These are phyloP conservation scores for Hippocampus comes DNA, from an alignment of 2,113 vertebrate species.

Conservation along the genomic window DNA sequence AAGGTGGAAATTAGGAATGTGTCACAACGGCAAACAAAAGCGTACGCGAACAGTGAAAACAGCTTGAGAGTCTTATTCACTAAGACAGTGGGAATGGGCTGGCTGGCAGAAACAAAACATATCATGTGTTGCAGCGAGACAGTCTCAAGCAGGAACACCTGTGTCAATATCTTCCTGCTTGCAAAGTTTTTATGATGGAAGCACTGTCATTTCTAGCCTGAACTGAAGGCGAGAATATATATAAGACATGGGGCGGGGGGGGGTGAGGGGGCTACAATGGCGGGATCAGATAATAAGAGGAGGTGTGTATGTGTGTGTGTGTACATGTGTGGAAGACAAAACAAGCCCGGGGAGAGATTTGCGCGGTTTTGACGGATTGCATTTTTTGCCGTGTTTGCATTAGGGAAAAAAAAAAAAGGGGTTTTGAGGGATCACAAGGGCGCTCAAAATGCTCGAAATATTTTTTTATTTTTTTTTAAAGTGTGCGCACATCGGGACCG, in stretches of 20 bases:
- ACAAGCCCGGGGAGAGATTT: constrained; percentile 32
- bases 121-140: constrained; percentile 23
- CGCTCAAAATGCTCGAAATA: constrained; percentile 68
- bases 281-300: constrained; percentile 61
- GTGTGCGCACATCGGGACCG: constrained; percentile 65
- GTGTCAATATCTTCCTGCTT: constrained; percentile 33
- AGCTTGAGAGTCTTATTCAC: constrained; percentile 29
- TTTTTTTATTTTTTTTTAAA: constrained; percentile 69
- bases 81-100: constrained; percentile 18
- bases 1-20: constrained; percentile 7
- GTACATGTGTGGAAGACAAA: constrained; percentile 20
- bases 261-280: constrained; percentile 38
- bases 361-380: constrained; percentile 45
- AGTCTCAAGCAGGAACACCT: constrained; percentile 29
- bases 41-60: constrained; percentile 13
- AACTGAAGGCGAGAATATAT: constrained; percentile 5
- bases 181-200: constrained; percentile 26
- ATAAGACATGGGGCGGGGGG: background rate
- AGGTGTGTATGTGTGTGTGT: background rate
- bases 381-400: constrained; percentile 71
- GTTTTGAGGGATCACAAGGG: constrained; percentile 66
- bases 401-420: constrained; percentile 47
- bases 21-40: constrained; percentile 24
- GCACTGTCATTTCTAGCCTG: constrained; percentile 23
- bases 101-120: constrained; percentile 29